Base-by-base conservation (phyloP, 2,113 vertebrate genomes). In the Strix aluco region DNA sequence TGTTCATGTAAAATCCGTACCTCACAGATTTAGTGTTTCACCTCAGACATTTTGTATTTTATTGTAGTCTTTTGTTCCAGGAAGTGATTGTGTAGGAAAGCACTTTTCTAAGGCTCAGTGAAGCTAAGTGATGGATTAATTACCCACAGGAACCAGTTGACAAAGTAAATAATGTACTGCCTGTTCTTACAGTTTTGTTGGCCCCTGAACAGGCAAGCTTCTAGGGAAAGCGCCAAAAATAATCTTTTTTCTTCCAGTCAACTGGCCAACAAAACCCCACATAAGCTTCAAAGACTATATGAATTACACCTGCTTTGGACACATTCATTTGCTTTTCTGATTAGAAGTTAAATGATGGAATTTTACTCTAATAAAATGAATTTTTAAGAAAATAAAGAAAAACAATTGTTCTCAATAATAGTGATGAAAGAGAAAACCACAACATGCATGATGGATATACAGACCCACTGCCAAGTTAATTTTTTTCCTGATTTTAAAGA, bases 121-220 rank as follows among this genome's bases (percentile, higher is more conserved):
- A 81, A 86, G 77, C 32, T 54, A 51, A 96, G 40, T 72, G 90
- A 93, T 69, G 40, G 83, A 86, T 92, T 96, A 90, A 96, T 96
- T 94, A 96, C 30, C 65, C 7, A 0, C 29, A 90, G 59, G 70
- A 96, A 84, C 77, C 54, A 61, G 57, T 26, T 34, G 36, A 84
- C 67, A 90, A 92, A 94, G 65, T 84, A 94, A 95, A 95, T 78
- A 94, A 88, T 44, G 69, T 81, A 62, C 86, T 74, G 91, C 47
- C 77, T 91, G 82, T 93, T 95, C 82, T 47, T 84, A 86, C 66
- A 40, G 72, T 49, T 92, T 27, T 90, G 18, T 65, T 83, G 67
- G 90, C 86, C 79, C 54, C 82, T 69, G 67, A 86, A 84, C 47
- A 81, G 65, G 32, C 49, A 95, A 88, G 62, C 51, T 86, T 75